Evolutionary conservation across 2,888 invertebrate genomes (phyloP).

Genomic region (Serrognathus titanus): DNA sequence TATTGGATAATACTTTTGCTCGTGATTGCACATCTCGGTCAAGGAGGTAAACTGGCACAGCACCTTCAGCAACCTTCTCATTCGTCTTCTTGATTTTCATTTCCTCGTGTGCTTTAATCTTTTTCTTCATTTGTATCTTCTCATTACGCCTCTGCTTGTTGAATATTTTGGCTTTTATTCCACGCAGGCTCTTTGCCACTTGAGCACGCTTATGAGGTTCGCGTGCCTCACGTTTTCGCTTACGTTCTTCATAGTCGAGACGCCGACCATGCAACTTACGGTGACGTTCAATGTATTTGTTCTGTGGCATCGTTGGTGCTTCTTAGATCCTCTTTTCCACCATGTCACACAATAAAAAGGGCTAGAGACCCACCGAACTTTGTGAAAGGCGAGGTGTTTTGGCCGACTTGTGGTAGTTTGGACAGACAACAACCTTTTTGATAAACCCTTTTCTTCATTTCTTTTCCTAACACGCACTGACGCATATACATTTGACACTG

Average conservation of each 20-base stretch:
- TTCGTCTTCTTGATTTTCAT: slow-evolving; percentile 81
- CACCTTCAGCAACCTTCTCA: slow-evolving; percentile 83
- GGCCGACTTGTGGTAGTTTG: too few relatives aligned
- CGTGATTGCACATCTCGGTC: slow-evolving; percentile 93
- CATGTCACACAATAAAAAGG: slow-evolving; percentile 42
- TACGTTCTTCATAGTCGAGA: slow-evolving; percentile 95
- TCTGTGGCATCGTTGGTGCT: slow-evolving; percentile 84
- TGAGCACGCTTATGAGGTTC: slow-evolving; percentile 88
- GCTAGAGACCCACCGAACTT: too few relatives aligned
- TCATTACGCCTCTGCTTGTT: slow-evolving; percentile 96
- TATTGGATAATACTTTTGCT: slow-evolving; percentile 95
- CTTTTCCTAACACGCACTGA: too few relatives aligned
- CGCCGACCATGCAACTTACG: slow-evolving; percentile 94
- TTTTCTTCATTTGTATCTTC: slow-evolving; percentile 99
- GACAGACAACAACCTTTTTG: too few relatives aligned
- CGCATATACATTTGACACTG: too few relatives aligned
- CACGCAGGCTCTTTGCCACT: slow-evolving; percentile 87
- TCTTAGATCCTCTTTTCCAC: slow-evolving; percentile 38
- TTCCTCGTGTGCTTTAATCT: slow-evolving; percentile 96
- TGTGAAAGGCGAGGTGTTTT: too few relatives aligned
- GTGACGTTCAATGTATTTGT: slow-evolving; percentile 98
- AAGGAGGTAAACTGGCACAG: slow-evolving; percentile 92
- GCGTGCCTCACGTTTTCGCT: slow-evolving; percentile 93
- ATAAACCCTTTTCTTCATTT: too few relatives aligned
- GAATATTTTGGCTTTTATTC: slow-evolving; percentile 95